Percentiles rank a stretch among this genome's conserved stretches.
These are phyloP conservation scores for Oostethus manadensis DNA, from an alignment of 2,113 vertebrate species.

Conservation along the genomic window DNA sequence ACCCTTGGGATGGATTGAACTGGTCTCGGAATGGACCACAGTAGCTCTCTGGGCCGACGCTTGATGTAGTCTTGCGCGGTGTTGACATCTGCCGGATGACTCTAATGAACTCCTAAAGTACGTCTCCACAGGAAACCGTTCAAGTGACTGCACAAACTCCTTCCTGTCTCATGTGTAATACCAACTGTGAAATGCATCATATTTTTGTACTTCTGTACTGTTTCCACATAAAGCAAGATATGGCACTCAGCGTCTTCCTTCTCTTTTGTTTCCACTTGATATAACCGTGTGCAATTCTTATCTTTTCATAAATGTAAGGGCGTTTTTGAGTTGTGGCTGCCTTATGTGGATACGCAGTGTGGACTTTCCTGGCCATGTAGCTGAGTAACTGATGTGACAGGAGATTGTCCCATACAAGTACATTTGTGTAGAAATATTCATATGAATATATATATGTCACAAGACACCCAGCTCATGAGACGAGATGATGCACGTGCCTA, in stretches of 20 bases:
- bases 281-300: too few species aligned
- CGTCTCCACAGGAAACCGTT: conserved; percentile 8
- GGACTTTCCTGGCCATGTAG: too few species aligned
- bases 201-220: conserved; percentile 85
- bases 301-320: too few species aligned
- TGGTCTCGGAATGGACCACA: conserved; percentile 45
- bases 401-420: too few species aligned
- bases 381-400: too few species aligned
- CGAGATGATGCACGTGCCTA: too few species aligned
- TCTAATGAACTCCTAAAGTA: neutral
- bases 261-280: neutral
- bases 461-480: too few species aligned
- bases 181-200: conserved; percentile 76
- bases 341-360: too few species aligned
- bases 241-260: conserved; percentile 21
- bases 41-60: conserved; percentile 13
- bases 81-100: conserved; percentile 7
- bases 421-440: too few species aligned
- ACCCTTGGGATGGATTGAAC: conserved; percentile 33
- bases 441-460: too few species aligned
- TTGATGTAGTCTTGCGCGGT: conserved; percentile 17
- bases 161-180: conserved; percentile 50
- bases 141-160: conserved; percentile 29
- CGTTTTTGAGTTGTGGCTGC: too few species aligned
- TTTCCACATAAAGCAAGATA: conserved; percentile 59